phyloP scores from a whole-genome alignment of 2,797 vertebrate species.

The Etheostoma nigrum region DNA sequence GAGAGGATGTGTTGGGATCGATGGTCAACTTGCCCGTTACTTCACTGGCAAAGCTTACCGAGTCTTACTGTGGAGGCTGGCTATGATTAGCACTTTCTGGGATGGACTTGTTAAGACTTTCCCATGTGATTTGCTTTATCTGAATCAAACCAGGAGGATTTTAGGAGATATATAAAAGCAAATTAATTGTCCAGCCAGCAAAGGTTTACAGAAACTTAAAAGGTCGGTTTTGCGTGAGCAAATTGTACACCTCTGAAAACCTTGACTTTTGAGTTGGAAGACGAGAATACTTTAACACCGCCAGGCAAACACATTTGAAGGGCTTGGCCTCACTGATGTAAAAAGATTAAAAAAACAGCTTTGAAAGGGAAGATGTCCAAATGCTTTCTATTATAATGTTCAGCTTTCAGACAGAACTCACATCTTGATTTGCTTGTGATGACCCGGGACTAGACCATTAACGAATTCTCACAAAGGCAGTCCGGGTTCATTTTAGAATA shows the following conservation, averaged over 20 bases:
- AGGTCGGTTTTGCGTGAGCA: not conserved
- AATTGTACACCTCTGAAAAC: not conserved
- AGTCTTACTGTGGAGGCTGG: conserved; percentile 19
- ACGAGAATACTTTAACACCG: not conserved
- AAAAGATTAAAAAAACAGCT: conserved; percentile 1
- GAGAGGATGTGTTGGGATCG: conserved; percentile 10
- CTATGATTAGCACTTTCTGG: conserved; percentile 39
- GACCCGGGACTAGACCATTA: not conserved
- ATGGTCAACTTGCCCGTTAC: conserved; percentile 23
- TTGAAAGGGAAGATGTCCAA: not conserved
- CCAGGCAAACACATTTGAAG: too few species aligned
- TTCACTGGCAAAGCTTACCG: conserved; percentile 29
- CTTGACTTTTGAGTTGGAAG: not conserved
- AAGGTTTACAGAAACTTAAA: not conserved
- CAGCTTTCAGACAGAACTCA: not conserved
- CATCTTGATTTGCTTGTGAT: not conserved
- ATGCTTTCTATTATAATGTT: not conserved
- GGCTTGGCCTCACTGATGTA: not conserved
- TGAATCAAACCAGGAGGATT: conserved; percentile 1
- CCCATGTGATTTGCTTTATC: conserved; percentile 8
- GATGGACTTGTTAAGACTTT: conserved; percentile 20
- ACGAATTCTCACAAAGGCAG: not conserved
- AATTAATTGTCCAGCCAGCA: not conserved
- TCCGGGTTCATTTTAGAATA: not conserved
- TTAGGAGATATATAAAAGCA: not conserved